Conservation (phyloP, 92 coral and sea anemone species). For the Umimayanthus chanpuru region DNA sequence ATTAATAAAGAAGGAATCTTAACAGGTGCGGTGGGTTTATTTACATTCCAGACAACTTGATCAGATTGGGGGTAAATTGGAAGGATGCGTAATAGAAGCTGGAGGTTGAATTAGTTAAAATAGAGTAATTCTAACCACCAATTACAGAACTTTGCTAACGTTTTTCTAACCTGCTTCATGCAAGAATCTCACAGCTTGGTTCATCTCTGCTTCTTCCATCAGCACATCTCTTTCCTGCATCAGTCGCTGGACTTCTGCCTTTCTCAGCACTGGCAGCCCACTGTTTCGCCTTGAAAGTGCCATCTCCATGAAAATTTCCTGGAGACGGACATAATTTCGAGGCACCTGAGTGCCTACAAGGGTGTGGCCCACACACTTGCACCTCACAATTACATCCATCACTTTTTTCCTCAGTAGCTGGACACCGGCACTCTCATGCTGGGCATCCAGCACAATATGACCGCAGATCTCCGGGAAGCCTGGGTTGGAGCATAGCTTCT, state of each 20-base stretch:
- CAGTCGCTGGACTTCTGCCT: conserved; percentile 59
- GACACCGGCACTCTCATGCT: conserved; percentile 72
- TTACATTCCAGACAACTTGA: too few relatives aligned
- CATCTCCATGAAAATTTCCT: conserved; percentile 58
- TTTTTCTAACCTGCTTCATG: conserved; percentile 83
- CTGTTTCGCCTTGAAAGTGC: conserved; percentile 9
- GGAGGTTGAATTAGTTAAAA: too few relatives aligned
- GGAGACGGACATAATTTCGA: conserved; percentile 75
- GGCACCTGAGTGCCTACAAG: conserved; percentile 83
- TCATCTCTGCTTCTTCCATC: conserved; percentile 75
- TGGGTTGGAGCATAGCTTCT: conserved; percentile 66
- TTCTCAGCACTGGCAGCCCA: conserved; percentile 58
- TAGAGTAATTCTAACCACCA: neutral
- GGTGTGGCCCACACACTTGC: conserved; percentile 81
- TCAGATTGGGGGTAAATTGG: too few relatives aligned
- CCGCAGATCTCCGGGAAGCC: conserved; percentile 88
- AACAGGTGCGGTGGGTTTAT: too few relatives aligned
- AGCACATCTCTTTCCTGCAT: conserved; percentile 69
- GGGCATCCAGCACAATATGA: conserved; percentile 82
- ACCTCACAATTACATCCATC: conserved; percentile 73
- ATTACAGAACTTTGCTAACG: neutral
- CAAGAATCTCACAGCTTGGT: conserved; percentile 88
- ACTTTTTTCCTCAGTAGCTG: conserved; percentile 70
- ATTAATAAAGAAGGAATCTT: too few relatives aligned
- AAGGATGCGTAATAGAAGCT: too few relatives aligned